A percentile compares a stretch with the other conserved stretches of the same genome.
Conservation (phyloP, 2,888 invertebrate species). For the Rotaria macrura region DNA sequence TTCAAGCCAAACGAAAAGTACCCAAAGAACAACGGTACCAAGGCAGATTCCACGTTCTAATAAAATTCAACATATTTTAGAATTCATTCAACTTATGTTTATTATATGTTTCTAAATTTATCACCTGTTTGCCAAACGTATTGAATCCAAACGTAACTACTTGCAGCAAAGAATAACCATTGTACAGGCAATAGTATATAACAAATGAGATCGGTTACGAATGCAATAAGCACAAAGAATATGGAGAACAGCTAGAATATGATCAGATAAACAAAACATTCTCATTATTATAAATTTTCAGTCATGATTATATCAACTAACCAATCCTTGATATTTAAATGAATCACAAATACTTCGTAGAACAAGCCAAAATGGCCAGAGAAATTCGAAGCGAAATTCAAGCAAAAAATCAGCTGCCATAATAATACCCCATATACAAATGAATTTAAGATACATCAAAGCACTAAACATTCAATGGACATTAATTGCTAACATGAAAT, state of each 20-base stretch:
- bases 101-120: not conserved
- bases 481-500: too few species aligned
- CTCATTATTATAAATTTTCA: constrained; percentile 35
- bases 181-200: constrained; percentile 96
- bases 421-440: constrained; percentile 83
- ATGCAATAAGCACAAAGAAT: constrained; percentile 90
- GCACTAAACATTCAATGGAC: too few species aligned
- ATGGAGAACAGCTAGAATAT: constrained; percentile 85
- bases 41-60: constrained; percentile 80
- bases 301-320: constrained; percentile 53
- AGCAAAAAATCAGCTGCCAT: constrained; percentile 87
- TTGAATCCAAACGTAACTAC: constrained; percentile 97
- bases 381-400: constrained; percentile 95
- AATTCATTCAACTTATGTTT: too few species aligned
- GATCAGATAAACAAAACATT: constrained; percentile 30
- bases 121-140: constrained; percentile 92
- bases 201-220: constrained; percentile 94
- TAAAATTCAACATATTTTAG: constrained; percentile 38
- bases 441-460: constrained; percentile 82
- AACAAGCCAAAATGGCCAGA: constrained; percentile 96
- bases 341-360: constrained; percentile 88
- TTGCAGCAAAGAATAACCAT: constrained; percentile 91
- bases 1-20: constrained; percentile 84
- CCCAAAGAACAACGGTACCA: constrained; percentile 83
- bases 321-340: constrained; percentile 92